Percentiles rank a stretch among this genome's conserved stretches.
phyloP scores from a whole-genome alignment of 2,888 invertebrate species.

The Morpho helenor region DNA sequence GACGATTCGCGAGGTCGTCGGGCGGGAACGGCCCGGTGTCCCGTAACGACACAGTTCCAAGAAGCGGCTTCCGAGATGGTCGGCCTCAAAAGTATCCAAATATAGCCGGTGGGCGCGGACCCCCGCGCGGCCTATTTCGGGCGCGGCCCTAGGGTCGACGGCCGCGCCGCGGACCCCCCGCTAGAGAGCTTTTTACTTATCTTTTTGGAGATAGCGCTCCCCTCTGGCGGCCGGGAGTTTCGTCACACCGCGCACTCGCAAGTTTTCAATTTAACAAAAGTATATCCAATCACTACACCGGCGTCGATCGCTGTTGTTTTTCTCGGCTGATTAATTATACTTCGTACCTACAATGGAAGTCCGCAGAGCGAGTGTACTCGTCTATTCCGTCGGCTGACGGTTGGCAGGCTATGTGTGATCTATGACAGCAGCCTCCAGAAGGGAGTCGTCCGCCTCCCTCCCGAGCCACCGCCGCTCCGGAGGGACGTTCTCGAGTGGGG shows the following conservation, averaged over 20 bases:
- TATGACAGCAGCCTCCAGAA: no score
- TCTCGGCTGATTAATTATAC: background rate
- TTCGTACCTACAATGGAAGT: background rate
- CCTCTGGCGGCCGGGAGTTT: slow-evolving; percentile 17
- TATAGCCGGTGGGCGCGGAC: slow-evolving; percentile 31
- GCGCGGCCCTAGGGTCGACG: slow-evolving; percentile 50
- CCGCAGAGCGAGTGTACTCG: background rate
- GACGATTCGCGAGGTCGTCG: slow-evolving; percentile 15
- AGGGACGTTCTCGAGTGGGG: background rate
- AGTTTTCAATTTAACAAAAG: background rate
- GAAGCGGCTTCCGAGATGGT: slow-evolving; percentile 15
- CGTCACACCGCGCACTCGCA: slow-evolving; percentile 2
- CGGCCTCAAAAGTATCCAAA: slow-evolving; percentile 29
- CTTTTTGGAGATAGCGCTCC: slow-evolving; percentile 28
- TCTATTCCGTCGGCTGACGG: background rate
- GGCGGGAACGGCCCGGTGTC: background rate
- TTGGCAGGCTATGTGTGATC: no score
- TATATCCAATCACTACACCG: no score
- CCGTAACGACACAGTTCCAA: slow-evolving; percentile 12
- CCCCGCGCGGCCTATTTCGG: slow-evolving; percentile 50
- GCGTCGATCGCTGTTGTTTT: background rate
- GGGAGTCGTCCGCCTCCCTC: no score
- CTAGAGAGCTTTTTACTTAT: slow-evolving; percentile 35
- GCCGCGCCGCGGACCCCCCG: slow-evolving; percentile 34
- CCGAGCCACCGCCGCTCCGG: background rate